Evolutionary conservation across 1,140 invertebrate species (phyloP).

Genomic region (Bilobella aurantiaca): DNA sequence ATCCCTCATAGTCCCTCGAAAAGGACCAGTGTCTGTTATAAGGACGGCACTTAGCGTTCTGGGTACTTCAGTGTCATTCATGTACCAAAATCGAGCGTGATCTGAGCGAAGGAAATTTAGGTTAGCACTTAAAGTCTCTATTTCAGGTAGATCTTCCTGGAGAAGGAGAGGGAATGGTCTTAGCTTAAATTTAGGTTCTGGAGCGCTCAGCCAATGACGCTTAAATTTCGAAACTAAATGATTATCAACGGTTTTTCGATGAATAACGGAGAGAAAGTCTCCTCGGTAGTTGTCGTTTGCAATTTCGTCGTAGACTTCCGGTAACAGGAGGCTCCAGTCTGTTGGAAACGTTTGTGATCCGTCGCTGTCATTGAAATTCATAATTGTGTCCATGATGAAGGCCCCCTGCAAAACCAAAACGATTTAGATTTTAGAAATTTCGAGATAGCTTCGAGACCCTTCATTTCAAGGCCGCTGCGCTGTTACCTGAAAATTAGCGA

Average conservation of each 20-base stretch:
- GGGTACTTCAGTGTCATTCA: constrained; percentile 35
- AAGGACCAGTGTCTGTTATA: constrained; percentile 44
- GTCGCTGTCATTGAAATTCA: constrained; percentile 40
- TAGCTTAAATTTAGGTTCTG: constrained; percentile 20
- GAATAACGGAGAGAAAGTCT: constrained; percentile 41
- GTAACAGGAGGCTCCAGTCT: constrained; percentile 36
- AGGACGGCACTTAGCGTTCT: constrained; percentile 38
- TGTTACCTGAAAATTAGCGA: constrained; percentile 27
- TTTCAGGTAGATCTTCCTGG: constrained; percentile 29
- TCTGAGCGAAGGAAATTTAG: constrained; percentile 36
- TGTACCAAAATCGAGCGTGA: constrained; percentile 38
- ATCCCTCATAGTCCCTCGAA: constrained; percentile 39
- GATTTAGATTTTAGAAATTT: too few relatives aligned
- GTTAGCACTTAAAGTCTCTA: constrained; percentile 34
- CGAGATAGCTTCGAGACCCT: too few relatives aligned
- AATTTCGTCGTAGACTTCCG: constrained; percentile 35
- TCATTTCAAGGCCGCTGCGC: background rate
- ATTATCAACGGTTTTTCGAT: constrained; percentile 36
- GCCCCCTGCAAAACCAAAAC: constrained; percentile 38
- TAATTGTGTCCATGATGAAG: constrained; percentile 42
- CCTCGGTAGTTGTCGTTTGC: constrained; percentile 37
- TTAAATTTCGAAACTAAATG: constrained; percentile 35
- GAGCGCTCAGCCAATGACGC: constrained; percentile 30
- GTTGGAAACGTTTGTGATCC: constrained; percentile 38
- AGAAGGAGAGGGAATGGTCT: constrained; percentile 33